Evolutionary conservation across 2,113 vertebrate genomes (phyloP).

Genomic region (Anguilla japonica): DNA sequence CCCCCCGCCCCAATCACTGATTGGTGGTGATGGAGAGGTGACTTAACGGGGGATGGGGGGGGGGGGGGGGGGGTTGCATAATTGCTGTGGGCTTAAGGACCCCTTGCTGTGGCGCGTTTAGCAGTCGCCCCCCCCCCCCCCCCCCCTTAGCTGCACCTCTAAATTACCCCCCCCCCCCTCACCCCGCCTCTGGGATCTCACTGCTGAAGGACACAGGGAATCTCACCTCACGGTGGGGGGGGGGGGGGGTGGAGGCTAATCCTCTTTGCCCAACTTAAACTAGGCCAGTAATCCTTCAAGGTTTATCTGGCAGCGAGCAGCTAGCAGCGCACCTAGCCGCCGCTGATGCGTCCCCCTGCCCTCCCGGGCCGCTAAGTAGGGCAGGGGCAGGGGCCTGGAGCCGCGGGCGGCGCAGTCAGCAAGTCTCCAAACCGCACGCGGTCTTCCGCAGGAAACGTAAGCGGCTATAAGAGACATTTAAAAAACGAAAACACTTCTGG

Average conservation of each 20-base stretch:
- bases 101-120: conserved; percentile 15
- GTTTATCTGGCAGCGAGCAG: conserved; percentile 78
- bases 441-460: conserved; percentile 63
- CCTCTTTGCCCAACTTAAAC: conserved; percentile 81
- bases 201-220: conserved; percentile 74
- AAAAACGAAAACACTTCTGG: not conserved
- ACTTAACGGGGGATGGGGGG: not conserved
- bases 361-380: conserved; percentile 72
- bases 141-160: conserved; percentile 24
- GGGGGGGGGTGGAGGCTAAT: conserved; percentile 73
- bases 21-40: not conserved
- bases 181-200: conserved; percentile 46
- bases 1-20: not conserved
- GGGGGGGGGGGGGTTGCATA: not conserved
- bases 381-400: conserved; percentile 53
- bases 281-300: conserved; percentile 78
- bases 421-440: conserved; percentile 64
- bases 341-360: conserved; percentile 68
- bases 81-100: not conserved
- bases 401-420: conserved; percentile 72
- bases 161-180: not conserved
- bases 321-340: conserved; percentile 40
- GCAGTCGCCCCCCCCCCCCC: conserved; percentile 36
- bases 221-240: conserved; percentile 71
- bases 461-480: conserved; percentile 34